These are phyloP conservation scores for Catagonus wagneri DNA, from an alignment of 2,113 vertebrate species.

Conservation along the genomic window DNA sequence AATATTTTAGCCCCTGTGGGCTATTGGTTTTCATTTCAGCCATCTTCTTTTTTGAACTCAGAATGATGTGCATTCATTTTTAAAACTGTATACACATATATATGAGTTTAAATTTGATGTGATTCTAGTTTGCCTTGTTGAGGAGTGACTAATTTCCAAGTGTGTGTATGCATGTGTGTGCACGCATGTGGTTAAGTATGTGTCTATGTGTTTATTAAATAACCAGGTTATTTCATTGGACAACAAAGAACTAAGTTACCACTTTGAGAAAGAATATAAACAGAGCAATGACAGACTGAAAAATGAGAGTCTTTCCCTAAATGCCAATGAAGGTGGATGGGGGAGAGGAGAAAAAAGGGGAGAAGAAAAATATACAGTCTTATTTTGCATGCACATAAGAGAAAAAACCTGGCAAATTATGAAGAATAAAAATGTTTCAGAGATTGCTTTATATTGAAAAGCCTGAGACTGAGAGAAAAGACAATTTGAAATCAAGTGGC, in stretches of 20 bases:
- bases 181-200: background rate
- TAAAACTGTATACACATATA: slow-evolving; percentile 31
- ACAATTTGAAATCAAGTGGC: background rate
- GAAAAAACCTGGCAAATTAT: background rate
- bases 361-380: background rate
- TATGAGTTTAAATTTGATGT: slow-evolving; percentile 35
- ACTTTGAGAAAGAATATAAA: background rate
- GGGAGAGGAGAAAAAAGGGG: background rate
- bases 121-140: slow-evolving; percentile 21
- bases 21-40: slow-evolving; percentile 49
- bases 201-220: background rate
- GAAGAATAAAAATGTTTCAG: background rate
- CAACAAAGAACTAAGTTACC: slow-evolving; percentile 4
- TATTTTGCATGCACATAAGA: background rate
- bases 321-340: background rate
- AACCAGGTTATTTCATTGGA: background rate
- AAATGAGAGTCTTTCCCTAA: background rate
- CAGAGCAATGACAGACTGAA: background rate
- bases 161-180: background rate
- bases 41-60: slow-evolving; percentile 39
- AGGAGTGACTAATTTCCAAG: slow-evolving; percentile 28
- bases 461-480: background rate
- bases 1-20: slow-evolving; percentile 58
- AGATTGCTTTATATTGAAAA: slow-evolving; percentile 41
- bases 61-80: slow-evolving; percentile 43